These are phyloP conservation scores for Lophotis ruficrista DNA, from an alignment of 2,113 vertebrate species.

Conservation along the genomic window DNA sequence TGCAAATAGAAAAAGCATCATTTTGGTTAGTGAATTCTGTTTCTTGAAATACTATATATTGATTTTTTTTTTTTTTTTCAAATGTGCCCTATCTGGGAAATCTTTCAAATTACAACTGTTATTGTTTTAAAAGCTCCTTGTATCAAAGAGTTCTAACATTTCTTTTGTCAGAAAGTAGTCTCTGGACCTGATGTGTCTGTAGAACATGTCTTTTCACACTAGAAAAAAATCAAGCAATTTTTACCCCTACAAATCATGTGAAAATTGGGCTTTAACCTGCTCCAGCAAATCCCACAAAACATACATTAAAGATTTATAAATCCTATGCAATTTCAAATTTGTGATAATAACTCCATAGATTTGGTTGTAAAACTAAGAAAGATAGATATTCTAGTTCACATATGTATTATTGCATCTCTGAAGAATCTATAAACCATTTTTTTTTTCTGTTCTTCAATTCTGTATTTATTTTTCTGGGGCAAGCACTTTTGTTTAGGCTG, in stretches of 20 bases:
- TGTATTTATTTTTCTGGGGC: background rate
- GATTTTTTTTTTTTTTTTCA: background rate
- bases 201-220: background rate
- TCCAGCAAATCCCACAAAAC: background rate
- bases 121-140: background rate
- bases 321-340: background rate
- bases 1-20: background rate
- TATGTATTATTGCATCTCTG: background rate
- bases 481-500: background rate
- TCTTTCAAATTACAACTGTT: background rate
- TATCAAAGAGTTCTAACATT: background rate
- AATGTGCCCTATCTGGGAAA: background rate
- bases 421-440: background rate
- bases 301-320: background rate
- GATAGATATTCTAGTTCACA: background rate
- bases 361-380: background rate
- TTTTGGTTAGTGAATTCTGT: background rate
- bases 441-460: accelerated
- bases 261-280: background rate
- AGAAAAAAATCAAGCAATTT: background rate
- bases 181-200: background rate
- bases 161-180: background rate
- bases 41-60: background rate
- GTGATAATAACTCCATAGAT: background rate
- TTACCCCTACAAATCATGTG: background rate